Conservation (phyloP, 2,888 invertebrate species). For the Epinotia demarniana region DNA sequence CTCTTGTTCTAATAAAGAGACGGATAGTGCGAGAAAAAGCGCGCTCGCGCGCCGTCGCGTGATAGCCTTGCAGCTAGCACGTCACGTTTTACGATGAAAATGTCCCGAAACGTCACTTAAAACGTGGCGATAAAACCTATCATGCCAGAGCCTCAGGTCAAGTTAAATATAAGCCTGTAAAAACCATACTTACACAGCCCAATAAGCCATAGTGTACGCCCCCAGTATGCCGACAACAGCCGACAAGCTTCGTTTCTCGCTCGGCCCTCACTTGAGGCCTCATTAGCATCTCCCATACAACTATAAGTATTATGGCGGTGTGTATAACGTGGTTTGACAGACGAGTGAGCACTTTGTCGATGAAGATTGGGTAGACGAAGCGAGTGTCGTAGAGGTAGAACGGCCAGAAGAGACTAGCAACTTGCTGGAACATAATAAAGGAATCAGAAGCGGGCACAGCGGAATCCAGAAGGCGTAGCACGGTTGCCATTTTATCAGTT, state of each 20-base stretch:
- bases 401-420: conserved; percentile 64
- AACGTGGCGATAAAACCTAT: no score
- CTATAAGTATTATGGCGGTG: conserved; percentile 54
- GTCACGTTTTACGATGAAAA: no score
- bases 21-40: no score
- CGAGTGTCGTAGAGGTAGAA: conserved; percentile 59
- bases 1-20: no score
- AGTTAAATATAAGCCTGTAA: neutral
- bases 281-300: conserved; percentile 60
- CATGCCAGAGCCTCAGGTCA: no score
- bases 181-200: conserved; percentile 57
- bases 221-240: conserved; percentile 48
- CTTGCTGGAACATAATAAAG: conserved; percentile 57
- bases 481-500: no score
- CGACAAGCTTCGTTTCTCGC: conserved; percentile 51
- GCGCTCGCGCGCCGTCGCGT: no score
- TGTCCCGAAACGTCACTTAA: no score
- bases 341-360: conserved; percentile 60
- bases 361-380: conserved; percentile 61
- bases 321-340: conserved; percentile 63
- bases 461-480: no score
- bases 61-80: no score
- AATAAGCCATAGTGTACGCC: conserved; percentile 49
- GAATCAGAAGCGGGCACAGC: no score
- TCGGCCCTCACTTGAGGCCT: conserved; percentile 52